These are phyloP conservation scores for Phrynocephalus guinanensis DNA, from an alignment of 2,797 vertebrate genomes.

Conservation along the genomic window DNA sequence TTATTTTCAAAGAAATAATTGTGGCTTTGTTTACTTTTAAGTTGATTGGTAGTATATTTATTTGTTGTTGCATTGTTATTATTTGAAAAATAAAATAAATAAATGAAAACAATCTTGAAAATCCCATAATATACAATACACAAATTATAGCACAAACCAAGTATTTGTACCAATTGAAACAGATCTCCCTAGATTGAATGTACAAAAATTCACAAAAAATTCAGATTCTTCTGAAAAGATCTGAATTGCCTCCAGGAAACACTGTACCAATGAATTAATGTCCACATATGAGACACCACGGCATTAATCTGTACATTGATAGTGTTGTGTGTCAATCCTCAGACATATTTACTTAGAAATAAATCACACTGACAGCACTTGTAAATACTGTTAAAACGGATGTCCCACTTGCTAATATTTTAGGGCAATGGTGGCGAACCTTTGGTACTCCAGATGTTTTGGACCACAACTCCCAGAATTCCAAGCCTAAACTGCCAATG, in stretches of 20 bases:
- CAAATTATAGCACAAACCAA: not conserved
- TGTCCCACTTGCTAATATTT: too few species aligned
- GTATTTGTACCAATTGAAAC: not conserved
- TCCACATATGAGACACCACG: not conserved
- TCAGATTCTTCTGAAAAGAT: not conserved
- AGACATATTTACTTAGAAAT: not conserved
- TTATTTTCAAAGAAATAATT: not conserved
- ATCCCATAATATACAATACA: not conserved
- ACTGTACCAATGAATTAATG: not conserved
- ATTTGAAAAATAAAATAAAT: too few species aligned
- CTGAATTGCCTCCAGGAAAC: not conserved
- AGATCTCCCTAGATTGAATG: not conserved
- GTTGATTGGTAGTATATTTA: too few species aligned
- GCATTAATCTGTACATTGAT: not conserved
- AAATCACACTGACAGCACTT: not conserved
- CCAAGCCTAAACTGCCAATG: too few species aligned
- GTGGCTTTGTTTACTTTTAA: too few species aligned
- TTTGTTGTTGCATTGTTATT: too few species aligned
- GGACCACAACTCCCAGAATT: too few species aligned
- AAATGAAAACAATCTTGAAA: not conserved
- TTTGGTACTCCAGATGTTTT: too few species aligned
- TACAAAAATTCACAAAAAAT: not conserved
- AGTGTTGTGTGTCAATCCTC: not conserved
- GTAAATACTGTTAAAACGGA: not conserved
- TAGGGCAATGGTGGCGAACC: not conserved